Evolutionary conservation across 2,113 vertebrate genomes (phyloP), one percentile per base, ranked within the genome.

Genomic region (Amia ocellicauda): DNA sequence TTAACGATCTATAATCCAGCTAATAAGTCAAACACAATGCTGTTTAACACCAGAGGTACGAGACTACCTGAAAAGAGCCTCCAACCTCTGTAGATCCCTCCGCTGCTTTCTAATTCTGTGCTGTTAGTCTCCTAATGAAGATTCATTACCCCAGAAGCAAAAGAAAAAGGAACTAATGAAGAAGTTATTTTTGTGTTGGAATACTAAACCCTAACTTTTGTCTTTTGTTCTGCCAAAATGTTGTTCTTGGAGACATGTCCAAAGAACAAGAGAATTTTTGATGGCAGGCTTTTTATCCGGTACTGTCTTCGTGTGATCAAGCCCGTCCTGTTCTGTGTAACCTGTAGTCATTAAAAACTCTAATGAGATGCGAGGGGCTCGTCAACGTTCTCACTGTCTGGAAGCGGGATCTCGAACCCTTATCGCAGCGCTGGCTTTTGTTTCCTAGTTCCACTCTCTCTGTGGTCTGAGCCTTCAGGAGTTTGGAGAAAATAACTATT

Each of bases 71-170:
- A n/a, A n/a, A n/a, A n/a, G n/a, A n/a, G n/a, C n/a, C n/a, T n/a
- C n/a, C n/a, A n/a, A n/a, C n/a, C n/a, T n/a, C n/a, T n/a, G n/a
- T n/a, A n/a, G n/a, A n/a, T n/a, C n/a, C n/a, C n/a, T n/a, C n/a
- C n/a, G n/a, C n/a, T n/a, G n/a, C n/a, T n/a, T n/a, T n/a, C n/a
- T n/a, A n/a, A n/a, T n/a, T n/a, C n/a, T n/a, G n/a, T n/a, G n/a
- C n/a, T n/a, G n/a, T n/a, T n/a, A 49, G 62, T 80, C 61, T 69
- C 27, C 73, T 80, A 63, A 74, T 58, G 74, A 74, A 80, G 76
- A 69, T n/a, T n/a, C n/a, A n/a, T n/a, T n/a, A n/a, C n/a, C n/a
- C n/a, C n/a, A n/a, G n/a, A n/a, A n/a, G n/a, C n/a, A n/a, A n/a
- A n/a, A n/a, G n/a, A n/a, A n/a, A n/a, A n/a, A n/a, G n/a, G n/a